Percentiles rank a stretch among this genome's conserved stretches.
Evolutionary conservation across 2,113 vertebrate species (phyloP).

Genomic region (Cavia porcellus): DNA sequence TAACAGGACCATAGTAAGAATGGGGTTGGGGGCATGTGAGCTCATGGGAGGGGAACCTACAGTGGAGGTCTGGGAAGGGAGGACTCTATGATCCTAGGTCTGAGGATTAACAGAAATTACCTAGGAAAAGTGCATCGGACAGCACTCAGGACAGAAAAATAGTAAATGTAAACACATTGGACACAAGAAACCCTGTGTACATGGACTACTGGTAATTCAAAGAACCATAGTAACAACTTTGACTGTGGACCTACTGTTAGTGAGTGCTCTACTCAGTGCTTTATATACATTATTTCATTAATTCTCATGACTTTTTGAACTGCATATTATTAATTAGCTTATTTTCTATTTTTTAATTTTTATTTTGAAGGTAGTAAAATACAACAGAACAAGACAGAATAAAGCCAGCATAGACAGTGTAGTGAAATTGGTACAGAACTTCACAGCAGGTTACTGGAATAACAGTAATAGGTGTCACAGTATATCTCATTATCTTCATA

Average conservation of each 20-base stretch:
- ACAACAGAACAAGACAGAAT: no score
- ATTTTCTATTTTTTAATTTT: background rate
- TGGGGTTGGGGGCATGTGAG: background rate
- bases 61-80: background rate
- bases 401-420: no score
- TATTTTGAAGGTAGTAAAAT: no score
- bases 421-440: no score
- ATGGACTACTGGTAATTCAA: background rate
- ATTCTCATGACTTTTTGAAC: background rate
- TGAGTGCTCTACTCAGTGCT: background rate
- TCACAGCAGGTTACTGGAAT: no score
- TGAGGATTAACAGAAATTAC: background rate
- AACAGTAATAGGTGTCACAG: no score
- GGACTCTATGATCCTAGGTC: background rate
- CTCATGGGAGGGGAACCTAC: background rate
- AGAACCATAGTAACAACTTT: background rate
- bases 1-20: background rate
- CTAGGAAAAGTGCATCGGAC: background rate
- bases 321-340: background rate
- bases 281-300: background rate
- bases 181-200: background rate
- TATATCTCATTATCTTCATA: no score
- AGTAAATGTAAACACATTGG: background rate
- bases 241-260: background rate
- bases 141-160: background rate